phyloP scores from a whole-genome alignment of 2,888 invertebrate species.

The Trileptium ribeirensis region DNA sequence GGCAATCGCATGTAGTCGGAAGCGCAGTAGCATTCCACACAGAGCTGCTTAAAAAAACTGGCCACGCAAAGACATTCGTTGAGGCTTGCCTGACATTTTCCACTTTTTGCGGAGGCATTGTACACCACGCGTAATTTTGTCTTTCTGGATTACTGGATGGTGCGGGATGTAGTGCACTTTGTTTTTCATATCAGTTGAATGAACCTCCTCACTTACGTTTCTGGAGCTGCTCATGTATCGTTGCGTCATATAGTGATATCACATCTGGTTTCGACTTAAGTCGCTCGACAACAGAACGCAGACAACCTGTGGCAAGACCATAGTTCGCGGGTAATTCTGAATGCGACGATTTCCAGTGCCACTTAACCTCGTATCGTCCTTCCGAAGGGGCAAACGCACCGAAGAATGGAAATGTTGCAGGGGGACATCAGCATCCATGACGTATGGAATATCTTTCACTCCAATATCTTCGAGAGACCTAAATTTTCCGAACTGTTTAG shows the following conservation, averaged over 20 bases:
- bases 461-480: not conserved
- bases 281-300: not conserved
- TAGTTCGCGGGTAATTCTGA: not conserved
- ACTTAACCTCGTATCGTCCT: not conserved
- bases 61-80: constrained; percentile 34
- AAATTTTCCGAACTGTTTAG: no score
- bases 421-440: not conserved
- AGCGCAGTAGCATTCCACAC: constrained; percentile 28
- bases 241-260: not conserved
- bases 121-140: constrained; percentile 37
- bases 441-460: not conserved
- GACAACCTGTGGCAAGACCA: not conserved
- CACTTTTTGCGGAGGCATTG: constrained; percentile 33
- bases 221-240: not conserved
- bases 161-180: constrained; percentile 31
- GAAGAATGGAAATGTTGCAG: not conserved
- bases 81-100: constrained; percentile 20
- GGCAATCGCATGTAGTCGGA: constrained; percentile 28
- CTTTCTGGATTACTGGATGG: constrained; percentile 27
- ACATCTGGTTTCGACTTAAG: not conserved
- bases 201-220: constrained; percentile 20
- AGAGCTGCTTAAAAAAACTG: constrained; percentile 27
- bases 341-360: constrained; percentile 2
- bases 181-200: not conserved
- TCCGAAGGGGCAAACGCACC: not conserved